phyloP scores from a whole-genome alignment of 1,140 invertebrate genomes.

The Drosophila pallidifrons region DNA sequence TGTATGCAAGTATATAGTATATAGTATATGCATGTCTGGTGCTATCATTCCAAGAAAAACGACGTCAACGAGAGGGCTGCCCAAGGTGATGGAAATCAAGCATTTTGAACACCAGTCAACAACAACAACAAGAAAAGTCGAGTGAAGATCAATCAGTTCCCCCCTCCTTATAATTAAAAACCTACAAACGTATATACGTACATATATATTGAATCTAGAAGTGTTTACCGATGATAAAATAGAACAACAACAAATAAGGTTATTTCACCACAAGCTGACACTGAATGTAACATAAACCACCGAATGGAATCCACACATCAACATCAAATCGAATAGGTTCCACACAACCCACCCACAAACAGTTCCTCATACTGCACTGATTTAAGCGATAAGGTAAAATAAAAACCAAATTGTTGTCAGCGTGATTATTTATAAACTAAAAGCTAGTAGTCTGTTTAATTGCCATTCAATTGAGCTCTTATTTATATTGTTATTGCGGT shows the following conservation, averaged over 20 bases:
- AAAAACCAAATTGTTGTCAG: constrained; percentile 16
- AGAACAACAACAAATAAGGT: constrained; percentile 12
- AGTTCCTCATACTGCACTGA: neutral
- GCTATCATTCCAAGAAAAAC: constrained; percentile 34
- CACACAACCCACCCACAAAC: neutral
- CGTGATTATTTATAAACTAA: constrained; percentile 46
- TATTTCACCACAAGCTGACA: constrained; percentile 39
- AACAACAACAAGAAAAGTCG: constrained; percentile 30
- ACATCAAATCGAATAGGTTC: neutral
- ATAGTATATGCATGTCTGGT: constrained; percentile 1
- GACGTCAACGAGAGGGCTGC: constrained; percentile 35
- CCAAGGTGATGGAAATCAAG: constrained; percentile 43
- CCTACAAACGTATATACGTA: neutral
- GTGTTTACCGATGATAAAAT: constrained; percentile 19
- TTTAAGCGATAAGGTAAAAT: constrained; percentile 29
- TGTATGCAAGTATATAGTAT: neutral
- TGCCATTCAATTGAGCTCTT: constrained; percentile 38
- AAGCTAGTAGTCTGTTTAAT: constrained; percentile 29
- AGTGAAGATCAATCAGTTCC: constrained; percentile 20
- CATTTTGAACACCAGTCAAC: constrained; percentile 24
- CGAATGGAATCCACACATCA: neutral
- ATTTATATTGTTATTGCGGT: constrained; percentile 12
- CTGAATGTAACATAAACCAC: constrained; percentile 6
- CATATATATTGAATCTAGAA: constrained; percentile 10
- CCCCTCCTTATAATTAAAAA: constrained; percentile 19